These are phyloP conservation scores for Artibeus jamaicensis DNA, from an alignment of 2,797 vertebrate genomes.

Conservation along the genomic window DNA sequence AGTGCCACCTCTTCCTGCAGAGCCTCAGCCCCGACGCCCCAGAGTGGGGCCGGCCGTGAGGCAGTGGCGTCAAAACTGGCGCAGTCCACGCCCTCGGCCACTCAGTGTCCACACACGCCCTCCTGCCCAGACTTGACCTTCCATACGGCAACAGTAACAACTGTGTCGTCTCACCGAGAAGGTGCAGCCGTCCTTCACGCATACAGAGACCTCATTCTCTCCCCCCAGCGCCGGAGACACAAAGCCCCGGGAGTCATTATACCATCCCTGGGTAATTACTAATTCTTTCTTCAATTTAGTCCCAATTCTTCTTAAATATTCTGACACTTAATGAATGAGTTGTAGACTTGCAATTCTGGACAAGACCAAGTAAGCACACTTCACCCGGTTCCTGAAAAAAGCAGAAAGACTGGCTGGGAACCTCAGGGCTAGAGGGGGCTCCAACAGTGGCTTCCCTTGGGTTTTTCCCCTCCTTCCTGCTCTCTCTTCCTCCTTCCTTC, in stretches of 20 bases:
- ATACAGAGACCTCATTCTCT: neutral
- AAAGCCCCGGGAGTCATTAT: neutral
- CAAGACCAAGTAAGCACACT: neutral
- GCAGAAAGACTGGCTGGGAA: neutral
- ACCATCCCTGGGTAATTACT: neutral
- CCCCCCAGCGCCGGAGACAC: neutral
- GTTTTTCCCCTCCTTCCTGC: neutral
- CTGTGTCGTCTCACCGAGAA: neutral
- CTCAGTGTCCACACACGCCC: neutral
- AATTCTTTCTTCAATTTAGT: neutral
- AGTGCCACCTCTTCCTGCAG: neutral
- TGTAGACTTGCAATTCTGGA: neutral
- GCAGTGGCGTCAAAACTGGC: too few species aligned
- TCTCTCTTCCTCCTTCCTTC: too few species aligned
- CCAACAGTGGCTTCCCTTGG: neutral
- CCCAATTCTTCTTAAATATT: neutral
- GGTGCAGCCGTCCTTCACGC: neutral
- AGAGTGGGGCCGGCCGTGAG: neutral
- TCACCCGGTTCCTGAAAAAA: neutral
- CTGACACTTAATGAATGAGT: neutral
- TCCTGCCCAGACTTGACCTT: neutral
- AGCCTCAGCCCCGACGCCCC: neutral
- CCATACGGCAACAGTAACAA: neutral
- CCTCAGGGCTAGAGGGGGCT: neutral
- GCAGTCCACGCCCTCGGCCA: neutral